phyloP scores from a whole-genome alignment of 2,113 vertebrate species.

The Amia ocellicauda region DNA sequence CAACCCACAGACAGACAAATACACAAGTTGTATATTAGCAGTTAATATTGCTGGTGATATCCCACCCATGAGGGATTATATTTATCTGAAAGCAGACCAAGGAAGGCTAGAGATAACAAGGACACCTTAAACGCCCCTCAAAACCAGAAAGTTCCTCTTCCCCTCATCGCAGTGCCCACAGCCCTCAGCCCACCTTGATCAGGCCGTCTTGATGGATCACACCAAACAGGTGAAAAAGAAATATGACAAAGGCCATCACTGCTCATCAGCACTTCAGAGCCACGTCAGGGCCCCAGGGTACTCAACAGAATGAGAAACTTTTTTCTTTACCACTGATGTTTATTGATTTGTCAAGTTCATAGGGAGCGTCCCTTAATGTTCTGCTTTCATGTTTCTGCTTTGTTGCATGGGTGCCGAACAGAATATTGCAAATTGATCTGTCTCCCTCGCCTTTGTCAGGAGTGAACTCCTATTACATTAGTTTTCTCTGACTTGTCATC shows the following conservation, averaged over 20 bases:
- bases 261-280: conserved; percentile 50
- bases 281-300: conserved; percentile 54
- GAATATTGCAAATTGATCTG: conserved; percentile 98
- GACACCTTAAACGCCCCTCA: background rate
- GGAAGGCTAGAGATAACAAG: background rate
- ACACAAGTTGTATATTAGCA: background rate
- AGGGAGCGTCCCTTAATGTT: conserved; percentile 85
- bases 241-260: conserved; percentile 55
- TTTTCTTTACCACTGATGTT: conserved; percentile 75
- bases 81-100: background rate
- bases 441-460: conserved; percentile 75
- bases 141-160: conserved; percentile 15
- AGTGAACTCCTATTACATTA: conserved; percentile 70
- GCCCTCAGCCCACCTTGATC: conserved; percentile 53
- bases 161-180: background rate
- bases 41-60: background rate
- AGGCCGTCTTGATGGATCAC: conserved; percentile 50
- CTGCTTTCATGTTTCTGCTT: conserved; percentile 91
- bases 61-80: background rate
- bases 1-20: background rate
- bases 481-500: conserved; percentile 61
- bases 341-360: conserved; percentile 92
- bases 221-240: conserved; percentile 57
- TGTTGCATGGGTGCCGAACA: conserved; percentile 75
- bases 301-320: conserved; percentile 64